Conservation (phyloP, 1,140 invertebrate genomes). For the Euura saliciscinereae region DNA sequence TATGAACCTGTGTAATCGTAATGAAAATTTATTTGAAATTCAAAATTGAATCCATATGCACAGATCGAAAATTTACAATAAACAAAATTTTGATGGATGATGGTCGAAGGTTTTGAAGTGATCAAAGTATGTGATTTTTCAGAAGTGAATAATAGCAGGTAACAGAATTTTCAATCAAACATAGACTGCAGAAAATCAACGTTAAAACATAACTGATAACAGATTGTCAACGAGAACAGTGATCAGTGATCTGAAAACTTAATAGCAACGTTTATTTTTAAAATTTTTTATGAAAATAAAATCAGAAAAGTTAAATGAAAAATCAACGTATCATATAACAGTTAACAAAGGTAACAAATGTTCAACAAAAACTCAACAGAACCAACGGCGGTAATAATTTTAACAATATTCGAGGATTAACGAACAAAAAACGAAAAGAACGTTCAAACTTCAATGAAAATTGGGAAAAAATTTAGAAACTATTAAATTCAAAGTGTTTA, state of each 20-base stretch:
- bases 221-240: neutral
- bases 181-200: no score
- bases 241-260: constrained; percentile 1
- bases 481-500: neutral
- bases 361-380: constrained; percentile 1
- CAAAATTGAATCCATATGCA: no score
- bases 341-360: neutral
- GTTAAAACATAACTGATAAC: neutral
- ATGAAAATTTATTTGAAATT: no score
- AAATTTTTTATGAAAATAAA: neutral
- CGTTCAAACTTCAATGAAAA: no score
- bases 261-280: neutral
- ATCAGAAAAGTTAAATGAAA: neutral
- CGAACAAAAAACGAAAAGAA: neutral
- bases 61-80: no score
- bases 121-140: no score
- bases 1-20: neutral
- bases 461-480: no score
- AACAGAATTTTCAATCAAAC: no score
- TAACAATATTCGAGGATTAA: neutral
- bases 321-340: neutral
- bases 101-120: no score
- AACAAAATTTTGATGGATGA: no score
- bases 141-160: no score
- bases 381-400: neutral